phyloP scores from a whole-genome alignment of 2,797 vertebrate species.

The Lagocephalus sceleratus region DNA sequence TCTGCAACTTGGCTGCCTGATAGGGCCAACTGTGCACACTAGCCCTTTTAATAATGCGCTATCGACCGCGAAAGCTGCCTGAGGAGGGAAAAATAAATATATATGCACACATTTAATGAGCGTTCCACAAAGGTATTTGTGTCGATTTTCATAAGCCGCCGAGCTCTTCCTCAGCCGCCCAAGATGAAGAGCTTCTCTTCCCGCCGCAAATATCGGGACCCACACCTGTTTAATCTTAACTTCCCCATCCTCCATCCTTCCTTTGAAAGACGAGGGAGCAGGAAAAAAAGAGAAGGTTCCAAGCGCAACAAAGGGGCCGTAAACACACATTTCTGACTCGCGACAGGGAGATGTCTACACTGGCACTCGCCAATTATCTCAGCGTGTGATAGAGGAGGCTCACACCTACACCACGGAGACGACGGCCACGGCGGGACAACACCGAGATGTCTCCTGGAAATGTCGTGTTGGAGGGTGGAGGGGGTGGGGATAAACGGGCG shows the following conservation, averaged over 20 bases:
- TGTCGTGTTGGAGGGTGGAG: slow-evolving; percentile 7
- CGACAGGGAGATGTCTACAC: slow-evolving; percentile 26
- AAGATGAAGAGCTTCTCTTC: background rate
- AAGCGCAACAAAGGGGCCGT: slow-evolving; percentile 13
- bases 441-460: slow-evolving; percentile 17
- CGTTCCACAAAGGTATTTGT: slow-evolving; percentile 11
- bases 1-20: background rate
- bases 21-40: background rate
- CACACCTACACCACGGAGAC: slow-evolving; percentile 24
- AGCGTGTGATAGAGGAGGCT: slow-evolving; percentile 12
- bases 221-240: slow-evolving; percentile 27
- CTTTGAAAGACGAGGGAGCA: slow-evolving; percentile 14
- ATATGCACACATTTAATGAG: slow-evolving; percentile 28
- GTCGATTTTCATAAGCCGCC: slow-evolving; percentile 21
- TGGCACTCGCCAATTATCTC: slow-evolving; percentile 35
- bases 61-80: slow-evolving; percentile 4
- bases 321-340: slow-evolving; percentile 18
- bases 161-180: slow-evolving; percentile 15
- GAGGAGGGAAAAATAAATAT: slow-evolving; percentile 2
- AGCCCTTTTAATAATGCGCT: slow-evolving; percentile 10
- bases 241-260: slow-evolving; percentile 12
- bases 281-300: background rate
- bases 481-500: background rate
- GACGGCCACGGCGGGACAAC: slow-evolving; percentile 2
- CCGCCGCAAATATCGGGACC: slow-evolving; percentile 6